These are phyloP conservation scores for Ailurus styani DNA, from an alignment of 2,113 vertebrate species.

Conservation along the genomic window DNA sequence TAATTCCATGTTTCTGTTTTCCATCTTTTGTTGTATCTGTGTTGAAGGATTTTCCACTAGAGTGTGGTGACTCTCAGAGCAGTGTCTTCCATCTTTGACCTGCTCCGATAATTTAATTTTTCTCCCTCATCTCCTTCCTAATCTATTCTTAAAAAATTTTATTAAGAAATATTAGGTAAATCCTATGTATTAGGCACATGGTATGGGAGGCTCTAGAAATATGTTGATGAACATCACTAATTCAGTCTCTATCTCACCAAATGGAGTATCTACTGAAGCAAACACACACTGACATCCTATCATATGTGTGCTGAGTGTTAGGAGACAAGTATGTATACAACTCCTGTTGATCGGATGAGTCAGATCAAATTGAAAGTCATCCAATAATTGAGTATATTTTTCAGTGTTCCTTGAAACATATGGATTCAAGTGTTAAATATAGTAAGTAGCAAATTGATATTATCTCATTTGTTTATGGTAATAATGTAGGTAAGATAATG, in stretches of 20 bases:
- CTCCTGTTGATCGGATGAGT: neutral
- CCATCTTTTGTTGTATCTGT: neutral
- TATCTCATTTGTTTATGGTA: neutral
- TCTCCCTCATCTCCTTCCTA: neutral
- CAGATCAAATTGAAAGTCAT: neutral
- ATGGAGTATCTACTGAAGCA: neutral
- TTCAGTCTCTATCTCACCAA: neutral
- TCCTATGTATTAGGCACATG: neutral
- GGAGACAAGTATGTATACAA: neutral
- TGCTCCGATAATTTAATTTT: neutral
- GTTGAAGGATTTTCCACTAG: neutral
- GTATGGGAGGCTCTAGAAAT: neutral
- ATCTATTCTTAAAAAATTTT: neutral
- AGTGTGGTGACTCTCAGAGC: neutral
- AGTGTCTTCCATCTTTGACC: neutral
- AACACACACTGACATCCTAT: neutral
- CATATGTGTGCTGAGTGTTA: neutral
- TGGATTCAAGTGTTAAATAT: neutral
- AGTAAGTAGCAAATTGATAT: neutral
- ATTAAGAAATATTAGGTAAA: neutral
- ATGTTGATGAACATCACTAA: neutral
- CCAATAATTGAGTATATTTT: neutral
- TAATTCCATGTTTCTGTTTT: neutral
- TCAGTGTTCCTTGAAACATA: neutral
- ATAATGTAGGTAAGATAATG: neutral